Conservation (phyloP, 2,113 vertebrate species). For the Oreochromis tanganicae region DNA sequence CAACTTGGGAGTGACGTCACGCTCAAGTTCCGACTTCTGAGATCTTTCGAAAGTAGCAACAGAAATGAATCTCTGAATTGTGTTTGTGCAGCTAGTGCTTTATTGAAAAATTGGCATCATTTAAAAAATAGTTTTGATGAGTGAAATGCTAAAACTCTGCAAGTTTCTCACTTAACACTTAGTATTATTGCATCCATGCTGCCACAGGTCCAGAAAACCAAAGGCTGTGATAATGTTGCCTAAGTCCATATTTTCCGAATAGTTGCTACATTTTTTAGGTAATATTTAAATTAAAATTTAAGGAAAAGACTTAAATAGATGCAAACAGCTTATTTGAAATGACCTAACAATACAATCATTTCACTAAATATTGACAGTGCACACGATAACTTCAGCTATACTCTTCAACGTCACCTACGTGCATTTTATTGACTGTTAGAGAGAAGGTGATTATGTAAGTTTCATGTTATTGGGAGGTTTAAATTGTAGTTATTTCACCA, state of each 20-base stretch:
- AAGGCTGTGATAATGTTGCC: rapidly evolving
- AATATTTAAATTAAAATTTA: neutral
- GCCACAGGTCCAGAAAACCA: neutral
- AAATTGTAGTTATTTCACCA: neutral
- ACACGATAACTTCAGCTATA: neutral
- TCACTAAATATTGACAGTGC: neutral
- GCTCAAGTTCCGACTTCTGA: neutral
- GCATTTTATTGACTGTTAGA: neutral
- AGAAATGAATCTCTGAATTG: rapidly evolving
- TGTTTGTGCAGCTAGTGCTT: neutral
- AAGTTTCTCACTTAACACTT: neutral
- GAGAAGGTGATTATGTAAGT: rapidly evolving
- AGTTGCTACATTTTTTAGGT: neutral
- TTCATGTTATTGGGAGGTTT: neutral
- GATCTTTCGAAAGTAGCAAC: neutral
- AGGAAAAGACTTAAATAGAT: neutral
- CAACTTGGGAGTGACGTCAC: neutral
- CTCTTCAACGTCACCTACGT: rapidly evolving
- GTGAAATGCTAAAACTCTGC: rapidly evolving
- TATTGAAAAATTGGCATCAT: rapidly evolving
- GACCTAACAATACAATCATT: neutral
- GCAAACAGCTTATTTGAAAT: neutral
- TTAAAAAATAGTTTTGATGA: neutral
- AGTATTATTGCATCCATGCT: neutral
- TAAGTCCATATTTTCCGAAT: neutral